Base-by-base conservation (phyloP, 2,797 vertebrate genomes). In the Peromyscus melanophrys region DNA sequence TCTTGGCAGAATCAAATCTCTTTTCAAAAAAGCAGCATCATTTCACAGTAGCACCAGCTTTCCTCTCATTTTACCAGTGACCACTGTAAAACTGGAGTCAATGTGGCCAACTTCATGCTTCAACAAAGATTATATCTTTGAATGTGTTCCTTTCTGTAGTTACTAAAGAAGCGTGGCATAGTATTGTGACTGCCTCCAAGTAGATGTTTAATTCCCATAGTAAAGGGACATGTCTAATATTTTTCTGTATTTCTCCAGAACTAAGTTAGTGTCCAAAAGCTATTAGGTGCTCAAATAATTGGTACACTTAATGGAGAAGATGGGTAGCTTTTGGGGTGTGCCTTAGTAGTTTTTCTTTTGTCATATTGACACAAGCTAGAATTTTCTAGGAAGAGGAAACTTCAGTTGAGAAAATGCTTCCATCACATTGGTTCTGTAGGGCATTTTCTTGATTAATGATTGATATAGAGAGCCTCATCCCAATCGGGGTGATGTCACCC, bases 11-110 rank as follows among this genome's bases (percentile, higher is more conserved):
- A 13, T 57, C 14, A 65, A 80, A 83, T 92, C 94, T 84, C 65
- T 46, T 67, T 87, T 86, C 34, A 92, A 59, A 95, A 90, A 80
- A 34, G 27, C 89, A 34, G 3, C 40, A 46, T 57, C 31, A 46
- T 69, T 76, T 92, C 84, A 76, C 6, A 57, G 19, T 43, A 11
- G 75, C 12, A 89, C 25, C 49, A 86, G 19, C 4, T 85, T 31
- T 76, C 5, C 73, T 95, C 67, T 80, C 6, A 63, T n/a, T 73
- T 43, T 89, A 31, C 9, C 86, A 55, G 43, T 11, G 94, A 92
- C 40, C 84, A 69, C 59, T 13, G 76, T 87, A 94, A 94, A 94
- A 76, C 27, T 89, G 55, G 59, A 73, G 75, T n/a, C 16, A 73
- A 67, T 46, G 49, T 65, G 78, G 6, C 71, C 3, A 84, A 43